Base-by-base conservation (phyloP, 2,888 invertebrate genomes). In the Lobophora halterata region DNA sequence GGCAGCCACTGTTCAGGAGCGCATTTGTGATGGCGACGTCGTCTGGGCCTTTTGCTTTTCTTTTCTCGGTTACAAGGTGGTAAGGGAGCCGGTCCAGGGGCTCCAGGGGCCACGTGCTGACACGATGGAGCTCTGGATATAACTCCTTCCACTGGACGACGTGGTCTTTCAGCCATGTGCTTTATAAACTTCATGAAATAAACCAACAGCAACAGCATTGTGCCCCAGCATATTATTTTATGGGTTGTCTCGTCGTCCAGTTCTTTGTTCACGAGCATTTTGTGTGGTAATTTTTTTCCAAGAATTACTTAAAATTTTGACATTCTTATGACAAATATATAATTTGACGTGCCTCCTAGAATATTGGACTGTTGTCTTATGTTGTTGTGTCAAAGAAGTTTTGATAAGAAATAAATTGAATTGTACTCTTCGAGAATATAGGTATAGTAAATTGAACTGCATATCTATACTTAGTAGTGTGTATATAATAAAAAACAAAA, bases 241-340 rank as follows among this genome's bases (percentile, higher is more conserved):
- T 66, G 64, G 3, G 53, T 26, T 1, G 40, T 11, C 0, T 25
- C 24, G 1, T 71, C 72, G 1, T 71, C 63, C 0, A 55, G 18
- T 35, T 63, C 55, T 36, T 68, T 75, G 45, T 64, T 56, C 1
- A 65, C 51, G 41, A 79, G 57, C 79, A 78, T 78, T 46, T 43
- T 59, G 39, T n/a, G 3, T 4, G n/a, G 17, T 5, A 5, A 3
- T 14, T 3, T 17, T 6, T 17, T 21, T 21, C 8, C 3, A 23
- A n/a, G n/a, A n/a, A n/a, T n/a, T n/a, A n/a, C n/a, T n/a, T n/a
- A n/a, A n/a, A n/a, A n/a, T n/a, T n/a, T n/a, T n/a, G n/a, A n/a
- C 32, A 39, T 17, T 6, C 23, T 25, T 28, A 24, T 28, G 23
- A 32, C 18, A 23, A 2, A 9, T 3, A n/a, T n/a, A n/a, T n/a